These are phyloP conservation scores for Styela clava DNA, from an alignment of 23 tunicate species.

Conservation along the genomic window DNA sequence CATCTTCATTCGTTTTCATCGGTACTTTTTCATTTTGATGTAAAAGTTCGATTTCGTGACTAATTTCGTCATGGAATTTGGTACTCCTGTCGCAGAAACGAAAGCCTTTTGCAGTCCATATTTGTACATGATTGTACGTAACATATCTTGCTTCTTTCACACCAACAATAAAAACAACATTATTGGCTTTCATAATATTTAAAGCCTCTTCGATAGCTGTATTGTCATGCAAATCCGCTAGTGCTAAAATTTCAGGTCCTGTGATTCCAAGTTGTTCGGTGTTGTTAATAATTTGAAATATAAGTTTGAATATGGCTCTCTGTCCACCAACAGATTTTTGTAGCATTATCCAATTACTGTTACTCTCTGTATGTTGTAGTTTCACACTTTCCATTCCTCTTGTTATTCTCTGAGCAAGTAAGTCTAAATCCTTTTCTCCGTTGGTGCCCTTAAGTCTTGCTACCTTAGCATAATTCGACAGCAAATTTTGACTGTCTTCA, in stretches of 20 bases:
- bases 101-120: conserved; percentile 25
- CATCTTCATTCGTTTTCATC: background rate
- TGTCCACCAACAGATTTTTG: background rate
- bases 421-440: background rate
- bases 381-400: background rate
- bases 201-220: background rate
- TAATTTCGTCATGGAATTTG: conserved; percentile 17
- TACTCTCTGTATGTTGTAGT: background rate
- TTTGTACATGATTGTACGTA: background rate
- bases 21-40: background rate
- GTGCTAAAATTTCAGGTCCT: background rate
- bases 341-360: background rate
- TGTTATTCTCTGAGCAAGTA: background rate
- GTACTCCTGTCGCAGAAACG: background rate
- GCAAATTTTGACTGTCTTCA: background rate
- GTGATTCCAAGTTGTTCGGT: background rate
- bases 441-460: background rate
- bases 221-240: background rate
- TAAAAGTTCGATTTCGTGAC: conserved; percentile 1
- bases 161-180: conserved; percentile 11
- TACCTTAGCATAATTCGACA: background rate
- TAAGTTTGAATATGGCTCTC: background rate
- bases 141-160: conserved; percentile 4
- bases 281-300: background rate
- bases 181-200: background rate